phyloP scores from a whole-genome alignment of 2,888 invertebrate genomes.

The Desoria tigrina region DNA sequence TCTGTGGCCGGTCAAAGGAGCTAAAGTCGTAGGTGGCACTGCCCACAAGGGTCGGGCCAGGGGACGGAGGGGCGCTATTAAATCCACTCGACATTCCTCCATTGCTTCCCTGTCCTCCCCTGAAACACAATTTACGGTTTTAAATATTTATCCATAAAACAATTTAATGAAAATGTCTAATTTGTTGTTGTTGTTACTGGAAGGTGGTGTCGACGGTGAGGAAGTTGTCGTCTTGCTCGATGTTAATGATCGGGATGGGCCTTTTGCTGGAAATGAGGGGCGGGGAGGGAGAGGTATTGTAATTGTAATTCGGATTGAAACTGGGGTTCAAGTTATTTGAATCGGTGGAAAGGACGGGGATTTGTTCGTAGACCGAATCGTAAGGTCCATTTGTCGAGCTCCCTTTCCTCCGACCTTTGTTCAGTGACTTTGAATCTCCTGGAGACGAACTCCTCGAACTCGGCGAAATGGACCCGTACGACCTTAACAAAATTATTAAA shows the following conservation, averaged over 20 bases:
- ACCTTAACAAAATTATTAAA: not conserved
- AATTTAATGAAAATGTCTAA: not conserved
- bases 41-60: slow-evolving; percentile 27
- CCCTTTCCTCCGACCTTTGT: not conserved
- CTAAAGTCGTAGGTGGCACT: slow-evolving; percentile 41
- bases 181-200: slow-evolving; percentile 2
- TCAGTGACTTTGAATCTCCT: not conserved
- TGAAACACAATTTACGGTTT: not conserved
- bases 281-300: too few relatives aligned
- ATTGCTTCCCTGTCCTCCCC: not conserved
- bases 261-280: not conserved
- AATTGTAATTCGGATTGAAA: not conserved
- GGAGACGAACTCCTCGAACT: not conserved
- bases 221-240: slow-evolving; percentile 21
- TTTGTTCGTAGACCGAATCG: too few relatives aligned
- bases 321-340: not conserved
- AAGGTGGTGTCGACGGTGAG: slow-evolving; percentile 35
- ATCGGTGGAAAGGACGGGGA: too few relatives aligned
- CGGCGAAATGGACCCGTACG: slow-evolving; percentile 15
- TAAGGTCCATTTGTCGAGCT: too few relatives aligned
- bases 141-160: not conserved
- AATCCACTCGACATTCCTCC: slow-evolving; percentile 35
- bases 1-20: slow-evolving; percentile 32
- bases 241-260: slow-evolving; percentile 19
- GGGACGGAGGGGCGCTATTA: slow-evolving; percentile 42